A percentile compares a stretch with the other conserved stretches of the same genome.
These are phyloP conservation scores for Heterochromis multidens DNA, from an alignment of 2,113 vertebrate genomes.

Conservation along the genomic window DNA sequence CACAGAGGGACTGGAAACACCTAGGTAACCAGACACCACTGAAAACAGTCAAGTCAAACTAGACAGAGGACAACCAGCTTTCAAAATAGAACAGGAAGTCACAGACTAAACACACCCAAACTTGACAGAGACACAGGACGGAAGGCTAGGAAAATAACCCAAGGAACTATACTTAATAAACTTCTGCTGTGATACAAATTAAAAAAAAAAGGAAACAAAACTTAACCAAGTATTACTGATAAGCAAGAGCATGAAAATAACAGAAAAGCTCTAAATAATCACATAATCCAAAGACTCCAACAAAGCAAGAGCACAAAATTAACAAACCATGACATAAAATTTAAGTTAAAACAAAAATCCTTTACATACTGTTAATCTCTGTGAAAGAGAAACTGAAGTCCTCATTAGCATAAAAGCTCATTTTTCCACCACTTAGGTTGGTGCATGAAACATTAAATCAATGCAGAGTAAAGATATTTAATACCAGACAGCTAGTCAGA, in stretches of 20 bases:
- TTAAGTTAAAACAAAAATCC: not conserved
- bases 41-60: too few species aligned
- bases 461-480: not conserved
- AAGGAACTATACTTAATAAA: not conserved
- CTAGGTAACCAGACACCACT: too few species aligned
- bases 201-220: not conserved
- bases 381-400: not conserved
- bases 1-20: too few species aligned
- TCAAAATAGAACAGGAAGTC: not conserved
- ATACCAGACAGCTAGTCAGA: not conserved
- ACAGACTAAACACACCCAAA: not conserved
- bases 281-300: not conserved
- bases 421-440: not conserved
- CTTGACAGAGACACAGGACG: not conserved
- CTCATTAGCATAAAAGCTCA: accelerated
- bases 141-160: accelerated
- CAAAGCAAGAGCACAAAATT: not conserved
- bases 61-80: not conserved
- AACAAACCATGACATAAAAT: not conserved
- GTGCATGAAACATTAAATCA: not conserved
- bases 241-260: not conserved
- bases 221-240: not conserved
- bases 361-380: not conserved
- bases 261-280: not conserved
- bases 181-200: not conserved